phyloP scores from a whole-genome alignment of 2,888 invertebrate genomes.

The Erpobdella octoculata region DNA sequence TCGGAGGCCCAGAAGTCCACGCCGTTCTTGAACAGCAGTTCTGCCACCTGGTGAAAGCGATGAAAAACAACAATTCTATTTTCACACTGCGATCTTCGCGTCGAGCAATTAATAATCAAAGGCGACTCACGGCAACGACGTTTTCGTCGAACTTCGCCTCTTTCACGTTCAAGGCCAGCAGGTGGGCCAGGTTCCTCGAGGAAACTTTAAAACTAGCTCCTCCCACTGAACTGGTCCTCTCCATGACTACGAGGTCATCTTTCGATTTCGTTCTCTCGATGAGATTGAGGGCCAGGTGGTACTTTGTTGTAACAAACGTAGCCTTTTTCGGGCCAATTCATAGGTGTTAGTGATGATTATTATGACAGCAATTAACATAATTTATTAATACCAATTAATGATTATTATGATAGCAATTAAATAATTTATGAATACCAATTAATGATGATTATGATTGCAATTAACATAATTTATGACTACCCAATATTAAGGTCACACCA shows the following conservation, averaged over 20 bases:
- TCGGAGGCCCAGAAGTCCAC: conserved; percentile 48
- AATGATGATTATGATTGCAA: too few relatives aligned
- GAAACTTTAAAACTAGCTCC: not conserved
- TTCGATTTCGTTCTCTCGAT: not conserved
- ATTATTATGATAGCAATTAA: too few relatives aligned
- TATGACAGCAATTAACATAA: too few relatives aligned
- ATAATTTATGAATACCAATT: too few relatives aligned
- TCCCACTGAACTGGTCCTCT: not conserved
- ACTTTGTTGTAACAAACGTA: conserved; percentile 51
- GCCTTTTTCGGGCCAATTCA: conserved; percentile 34
- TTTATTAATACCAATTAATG: too few relatives aligned
- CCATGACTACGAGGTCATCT: conserved; percentile 14
- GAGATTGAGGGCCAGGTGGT: conserved; percentile 52
- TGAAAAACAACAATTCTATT: too few relatives aligned
- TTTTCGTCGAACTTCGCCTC: not conserved
- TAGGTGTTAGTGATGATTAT: not conserved
- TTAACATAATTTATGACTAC: too few relatives aligned
- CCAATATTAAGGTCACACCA: too few relatives aligned
- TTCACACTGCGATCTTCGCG: too few relatives aligned
- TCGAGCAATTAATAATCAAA: too few relatives aligned
- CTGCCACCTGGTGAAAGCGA: conserved; percentile 46
- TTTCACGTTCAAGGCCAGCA: not conserved
- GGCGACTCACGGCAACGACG: conserved; percentile 40
- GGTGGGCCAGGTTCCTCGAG: conserved; percentile 6
- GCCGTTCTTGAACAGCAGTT: conserved; percentile 48